Base-by-base conservation (phyloP, 1,140 invertebrate species). In the Globodera ellingtonae region DNA sequence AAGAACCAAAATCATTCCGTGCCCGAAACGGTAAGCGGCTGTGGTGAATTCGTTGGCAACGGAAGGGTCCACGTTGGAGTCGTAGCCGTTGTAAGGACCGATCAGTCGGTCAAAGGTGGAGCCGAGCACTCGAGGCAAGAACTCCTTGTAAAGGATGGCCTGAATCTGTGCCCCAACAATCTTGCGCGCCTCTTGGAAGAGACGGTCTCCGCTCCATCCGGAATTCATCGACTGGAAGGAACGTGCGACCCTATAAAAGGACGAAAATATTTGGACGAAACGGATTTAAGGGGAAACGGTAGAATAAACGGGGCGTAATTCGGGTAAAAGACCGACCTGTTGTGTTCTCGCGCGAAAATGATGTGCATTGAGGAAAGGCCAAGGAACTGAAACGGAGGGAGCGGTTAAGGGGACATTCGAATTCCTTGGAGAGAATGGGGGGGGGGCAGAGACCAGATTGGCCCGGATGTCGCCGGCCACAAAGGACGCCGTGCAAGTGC, bases 1-100 rank as follows among this genome's bases (percentile, higher is more conserved):
- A 15, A 3, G n/a, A 47, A 81, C 85, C 79, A 83, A 70, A 77
- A 93, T 90, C 80, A 92, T 90, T 62, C 91, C 91, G 84, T 93
- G 92, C 6, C 92, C 92, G 85, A 92, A 92, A 79, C 92, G 89
- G 85, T 91, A 93, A 47, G 92, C 93, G 59, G 93, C 92, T 5
- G 92, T 91, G 0, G 92, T 91, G 87, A 93, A 93, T 47, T 91
- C 92, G 87, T 93, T 93, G n/a, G 91, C 91, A 44, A 92, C 75
- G 10, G 67, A 70, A 24, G 92, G 90, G 86, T 93, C 91, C 15
- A 92, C 88, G n/a, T 90, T 81, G 8, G 87, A 83, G 84, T 93
- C 91, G 84, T 93, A 93, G 7, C 90, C 88, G 24, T 89, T 87
- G 79, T 92, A 92, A 74, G 90, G 89, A 1, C 92, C 91, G 46